These are phyloP conservation scores for Neodiprion fabricii DNA, from an alignment of 1,140 invertebrate species.

Conservation along the genomic window DNA sequence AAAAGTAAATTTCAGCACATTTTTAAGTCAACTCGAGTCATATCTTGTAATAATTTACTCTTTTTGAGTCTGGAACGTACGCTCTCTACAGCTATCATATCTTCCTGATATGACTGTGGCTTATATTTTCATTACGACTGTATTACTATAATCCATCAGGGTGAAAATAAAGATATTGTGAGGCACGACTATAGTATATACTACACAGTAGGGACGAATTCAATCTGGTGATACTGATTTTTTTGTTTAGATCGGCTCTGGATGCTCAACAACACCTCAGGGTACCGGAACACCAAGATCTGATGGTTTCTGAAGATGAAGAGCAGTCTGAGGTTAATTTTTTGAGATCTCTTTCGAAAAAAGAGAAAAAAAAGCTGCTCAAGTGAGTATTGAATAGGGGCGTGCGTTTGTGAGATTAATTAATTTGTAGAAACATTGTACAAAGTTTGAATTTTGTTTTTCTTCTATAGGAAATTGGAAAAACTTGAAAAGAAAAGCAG, in stretches of 20 bases:
- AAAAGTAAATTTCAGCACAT: constrained; percentile 71
- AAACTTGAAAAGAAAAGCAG: constrained; percentile 72
- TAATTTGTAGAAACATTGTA: constrained; percentile 10
- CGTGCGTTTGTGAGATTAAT: constrained; percentile 8
- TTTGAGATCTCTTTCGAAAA: constrained; percentile 81
- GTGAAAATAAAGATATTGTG: too few relatives aligned
- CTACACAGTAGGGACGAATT: too few relatives aligned
- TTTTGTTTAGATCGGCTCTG: constrained; percentile 57
- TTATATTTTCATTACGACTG: too few relatives aligned
- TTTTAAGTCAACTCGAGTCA: constrained; percentile 51
- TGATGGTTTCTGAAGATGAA: constrained; percentile 67
- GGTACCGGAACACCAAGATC: constrained; percentile 53
- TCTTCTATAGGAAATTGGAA: constrained; percentile 72
- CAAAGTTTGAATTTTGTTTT: constrained; percentile 28
- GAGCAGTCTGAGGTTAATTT: constrained; percentile 74
- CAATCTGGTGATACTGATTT: too few relatives aligned
- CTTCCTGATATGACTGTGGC: too few relatives aligned
- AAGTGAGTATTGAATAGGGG: constrained; percentile 67
- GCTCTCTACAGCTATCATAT: too few relatives aligned
- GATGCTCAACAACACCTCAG: constrained; percentile 67
- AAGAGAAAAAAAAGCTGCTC: constrained; percentile 90
- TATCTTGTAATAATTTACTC: constrained; percentile 50
- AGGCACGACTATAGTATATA: too few relatives aligned
- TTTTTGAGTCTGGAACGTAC: constrained; percentile 51
- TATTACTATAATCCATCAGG: too few relatives aligned